A percentile compares a stretch with the other conserved stretches of the same genome.
phyloP scores from a whole-genome alignment of 2,888 invertebrate species.

The Acanthosoma haemorrhoidale region DNA sequence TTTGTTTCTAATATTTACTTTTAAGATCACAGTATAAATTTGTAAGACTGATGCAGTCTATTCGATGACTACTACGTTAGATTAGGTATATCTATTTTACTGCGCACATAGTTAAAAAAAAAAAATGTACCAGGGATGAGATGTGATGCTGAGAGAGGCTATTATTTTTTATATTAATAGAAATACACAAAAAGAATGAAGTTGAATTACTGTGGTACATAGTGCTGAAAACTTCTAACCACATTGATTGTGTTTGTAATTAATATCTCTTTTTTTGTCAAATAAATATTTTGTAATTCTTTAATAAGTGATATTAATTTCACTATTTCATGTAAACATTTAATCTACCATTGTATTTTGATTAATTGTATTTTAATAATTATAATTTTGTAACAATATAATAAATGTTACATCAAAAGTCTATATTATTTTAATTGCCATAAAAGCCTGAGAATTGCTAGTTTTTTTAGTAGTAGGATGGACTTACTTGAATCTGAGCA shows the following conservation, averaged over 20 bases:
- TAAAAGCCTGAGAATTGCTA: too few relatives aligned
- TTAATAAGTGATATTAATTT: slow-evolving; percentile 1
- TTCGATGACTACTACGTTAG: neutral
- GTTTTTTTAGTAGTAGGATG: too few relatives aligned
- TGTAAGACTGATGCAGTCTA: slow-evolving; percentile 17
- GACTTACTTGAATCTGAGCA: too few relatives aligned
- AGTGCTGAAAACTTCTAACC: neutral
- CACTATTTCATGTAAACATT: neutral
- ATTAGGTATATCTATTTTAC: neutral
- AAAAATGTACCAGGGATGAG: neutral
- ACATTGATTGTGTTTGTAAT: neutral
- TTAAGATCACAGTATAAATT: neutral
- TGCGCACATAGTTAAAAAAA: slow-evolving; percentile 4
- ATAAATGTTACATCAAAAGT: too few relatives aligned
- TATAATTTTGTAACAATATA: neutral
- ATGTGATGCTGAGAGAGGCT: slow-evolving; percentile 18
- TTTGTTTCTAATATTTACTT: neutral
- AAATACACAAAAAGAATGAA: neutral
- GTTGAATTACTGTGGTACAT: neutral
- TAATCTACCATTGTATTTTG: neutral
- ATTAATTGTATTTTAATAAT: slow-evolving; percentile 2
- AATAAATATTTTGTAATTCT: slow-evolving; percentile 4
- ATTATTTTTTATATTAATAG: slow-evolving; percentile 12
- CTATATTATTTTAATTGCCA: too few relatives aligned
- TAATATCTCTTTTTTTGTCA: neutral